Evolutionary conservation across 2,888 invertebrate genomes (phyloP).

Genomic region (Trichopoda pennipes): DNA sequence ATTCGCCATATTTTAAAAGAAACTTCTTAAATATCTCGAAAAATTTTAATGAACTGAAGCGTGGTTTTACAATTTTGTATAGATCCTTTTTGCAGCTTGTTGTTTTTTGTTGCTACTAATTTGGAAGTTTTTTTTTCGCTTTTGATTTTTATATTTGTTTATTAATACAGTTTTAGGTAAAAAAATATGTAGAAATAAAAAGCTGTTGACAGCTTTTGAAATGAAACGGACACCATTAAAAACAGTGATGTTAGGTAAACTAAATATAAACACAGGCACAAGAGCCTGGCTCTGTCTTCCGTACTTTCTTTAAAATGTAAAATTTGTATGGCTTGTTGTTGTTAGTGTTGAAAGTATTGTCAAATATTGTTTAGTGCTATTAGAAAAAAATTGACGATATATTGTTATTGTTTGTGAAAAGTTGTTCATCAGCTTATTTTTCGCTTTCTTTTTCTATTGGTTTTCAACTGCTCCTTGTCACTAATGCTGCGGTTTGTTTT

Average conservation of each 20-base stretch:
- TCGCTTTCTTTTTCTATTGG: slow-evolving; percentile 8
- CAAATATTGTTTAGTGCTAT: slow-evolving; percentile 53
- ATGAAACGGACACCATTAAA: slow-evolving; percentile 60
- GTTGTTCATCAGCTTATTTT: slow-evolving; percentile 12
- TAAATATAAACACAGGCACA: slow-evolving; percentile 19
- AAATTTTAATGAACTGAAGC: not conserved
- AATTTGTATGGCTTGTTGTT: slow-evolving; percentile 10
- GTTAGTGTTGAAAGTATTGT: slow-evolving; percentile 42
- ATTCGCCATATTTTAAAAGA: slow-evolving; percentile 63
- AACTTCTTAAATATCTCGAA: slow-evolving; percentile 11
- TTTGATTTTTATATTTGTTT: slow-evolving; percentile 15
- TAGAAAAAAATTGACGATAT: slow-evolving; percentile 52
- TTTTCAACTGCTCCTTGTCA: not conserved
- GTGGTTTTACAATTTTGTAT: slow-evolving; percentile 21
- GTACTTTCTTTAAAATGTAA: slow-evolving; percentile 30
- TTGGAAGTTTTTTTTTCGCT: slow-evolving; percentile 5
- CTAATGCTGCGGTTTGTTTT: slow-evolving; percentile 30
- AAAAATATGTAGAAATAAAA: slow-evolving; percentile 54
- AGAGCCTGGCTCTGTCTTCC: not conserved
- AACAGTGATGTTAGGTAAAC: slow-evolving; percentile 24
- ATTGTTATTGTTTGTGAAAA: not conserved
- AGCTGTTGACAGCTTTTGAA: slow-evolving; percentile 61
- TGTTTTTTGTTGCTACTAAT: not conserved
- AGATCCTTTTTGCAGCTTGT: not conserved
- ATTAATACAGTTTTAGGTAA: slow-evolving; percentile 34